Evolutionary conservation across 2,888 invertebrate species (phyloP).

Genomic region (Theodoxus fluviatilis): DNA sequence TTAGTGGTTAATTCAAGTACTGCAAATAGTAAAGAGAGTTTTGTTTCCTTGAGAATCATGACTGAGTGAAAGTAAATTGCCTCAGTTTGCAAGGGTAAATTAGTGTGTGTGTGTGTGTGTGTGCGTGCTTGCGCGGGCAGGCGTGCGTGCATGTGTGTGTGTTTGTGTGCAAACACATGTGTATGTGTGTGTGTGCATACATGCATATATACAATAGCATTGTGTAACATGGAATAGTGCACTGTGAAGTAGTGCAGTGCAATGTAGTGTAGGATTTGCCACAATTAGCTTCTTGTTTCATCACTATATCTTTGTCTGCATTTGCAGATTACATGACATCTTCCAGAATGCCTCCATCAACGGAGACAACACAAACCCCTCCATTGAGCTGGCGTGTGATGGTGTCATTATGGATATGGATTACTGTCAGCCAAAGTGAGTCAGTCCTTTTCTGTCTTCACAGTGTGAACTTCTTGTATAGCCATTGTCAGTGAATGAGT

Average conservation of each 20-base stretch:
- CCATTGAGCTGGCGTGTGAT: constrained; percentile 58
- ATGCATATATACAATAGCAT: background rate
- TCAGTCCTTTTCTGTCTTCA: background rate
- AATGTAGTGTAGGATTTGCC: background rate
- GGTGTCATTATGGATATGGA: constrained; percentile 62
- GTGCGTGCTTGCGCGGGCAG: background rate
- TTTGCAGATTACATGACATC: constrained; percentile 54
- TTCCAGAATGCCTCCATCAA: constrained; percentile 47
- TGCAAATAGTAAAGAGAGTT: no score
- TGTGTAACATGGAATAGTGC: no score
- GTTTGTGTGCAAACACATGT: background rate
- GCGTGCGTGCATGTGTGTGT: background rate
- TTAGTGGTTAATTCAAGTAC: no score
- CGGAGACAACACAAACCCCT: constrained; percentile 9
- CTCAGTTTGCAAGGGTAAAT: background rate
- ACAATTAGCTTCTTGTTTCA: background rate
- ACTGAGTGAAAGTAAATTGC: background rate
- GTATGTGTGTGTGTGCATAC: background rate
- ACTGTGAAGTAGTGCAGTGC: no score
- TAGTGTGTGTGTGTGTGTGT: background rate
- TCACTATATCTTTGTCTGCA: background rate
- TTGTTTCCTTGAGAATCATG: no score
- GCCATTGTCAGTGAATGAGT: no score
- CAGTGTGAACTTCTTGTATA: background rate
- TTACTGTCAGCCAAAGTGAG: constrained; percentile 47